Base-by-base conservation (phyloP, 2,113 vertebrate species). In the Tyto alba region DNA sequence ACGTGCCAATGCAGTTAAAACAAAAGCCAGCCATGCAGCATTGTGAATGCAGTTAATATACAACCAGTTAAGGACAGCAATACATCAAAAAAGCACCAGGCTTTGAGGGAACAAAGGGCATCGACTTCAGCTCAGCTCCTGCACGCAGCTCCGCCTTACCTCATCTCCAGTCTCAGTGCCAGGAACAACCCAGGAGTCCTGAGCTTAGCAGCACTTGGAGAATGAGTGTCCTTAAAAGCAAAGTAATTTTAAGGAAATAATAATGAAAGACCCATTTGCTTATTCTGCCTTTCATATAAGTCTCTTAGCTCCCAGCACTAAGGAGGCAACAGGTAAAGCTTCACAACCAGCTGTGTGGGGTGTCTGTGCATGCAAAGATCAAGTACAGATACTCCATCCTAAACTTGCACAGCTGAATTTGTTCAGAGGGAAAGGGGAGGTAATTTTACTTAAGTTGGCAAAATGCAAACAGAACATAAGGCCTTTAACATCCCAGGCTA, bases 151-250 rank as follows among this genome's bases (percentile, higher is more conserved):
- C 84, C 64, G 7, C 83, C 95, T 96, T 95, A 95, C 95, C 96
- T 97, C 92, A 73, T 79, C 89, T 93, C 92, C 95, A 92, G 82
- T 5, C 95, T 72, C 88, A 79, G 88, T 73, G 94, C 88, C 20
- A 0, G 85, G 88, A 92, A 47, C 79, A 91, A 87, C 81, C 73
- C 91, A 60, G 47, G 15, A 85, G 79, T 90, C 73, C 92, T 84
- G 92, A 91, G 92, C 86, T 95, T 92, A 92, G 93, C 95, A 94
- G 88, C 91, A 79, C 92, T 62, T 77, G 91, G 89, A 96, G 84
- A 95, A 92, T 56, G 29, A 95, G 86, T 6, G 1, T 67, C 95
- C 94, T 95, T 89, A 88, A 94, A 95, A 88, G 91, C 87, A 96
- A 95, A 92, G 95, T 41, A 53, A 88, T 95, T 96, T 76, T 27